Evolutionary conservation across 2,113 vertebrate species (phyloP).

Genomic region (Scartelaos histophorus): DNA sequence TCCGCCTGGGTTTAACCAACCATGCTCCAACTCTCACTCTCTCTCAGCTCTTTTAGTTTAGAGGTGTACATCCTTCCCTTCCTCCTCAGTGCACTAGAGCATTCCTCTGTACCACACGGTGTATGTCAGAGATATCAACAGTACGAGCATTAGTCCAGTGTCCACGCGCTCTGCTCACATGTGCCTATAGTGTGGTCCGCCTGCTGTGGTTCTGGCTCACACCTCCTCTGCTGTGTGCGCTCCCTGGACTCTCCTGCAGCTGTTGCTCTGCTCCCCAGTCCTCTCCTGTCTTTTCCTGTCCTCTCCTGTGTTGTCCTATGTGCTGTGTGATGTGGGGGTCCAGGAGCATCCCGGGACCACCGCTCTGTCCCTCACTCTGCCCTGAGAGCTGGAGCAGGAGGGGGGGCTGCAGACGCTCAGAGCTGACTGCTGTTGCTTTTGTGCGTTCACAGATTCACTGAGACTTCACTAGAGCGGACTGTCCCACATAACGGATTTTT

Average conservation of each 20-base stretch:
- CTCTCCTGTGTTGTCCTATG: neutral
- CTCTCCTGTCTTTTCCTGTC: too few species aligned
- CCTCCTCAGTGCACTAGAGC: slow-evolving; percentile 12
- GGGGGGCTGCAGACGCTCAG: slow-evolving; percentile 35
- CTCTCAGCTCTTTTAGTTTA: slow-evolving; percentile 54
- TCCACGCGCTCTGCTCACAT: slow-evolving; percentile 39
- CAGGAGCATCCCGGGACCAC: slow-evolving; percentile 51
- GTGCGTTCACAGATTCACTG: slow-evolving; percentile 27
- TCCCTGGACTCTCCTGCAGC: slow-evolving; percentile 48
- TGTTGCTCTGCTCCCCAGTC: neutral
- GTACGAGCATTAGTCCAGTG: slow-evolving; percentile 33
- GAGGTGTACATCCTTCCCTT: slow-evolving; percentile 57
- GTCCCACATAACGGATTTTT: slow-evolving; percentile 28
- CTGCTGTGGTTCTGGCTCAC: slow-evolving; percentile 25
- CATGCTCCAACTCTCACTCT: slow-evolving; percentile 41
- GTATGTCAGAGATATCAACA: slow-evolving; percentile 45
- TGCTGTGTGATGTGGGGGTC: neutral
- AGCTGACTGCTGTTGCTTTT: slow-evolving; percentile 36
- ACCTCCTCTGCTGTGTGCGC: slow-evolving; percentile 31
- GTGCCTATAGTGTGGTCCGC: slow-evolving; percentile 51
- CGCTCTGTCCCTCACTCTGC: slow-evolving; percentile 41
- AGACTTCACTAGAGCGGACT: slow-evolving; percentile 31
- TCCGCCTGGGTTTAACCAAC: slow-evolving; percentile 48
- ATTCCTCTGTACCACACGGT: slow-evolving; percentile 20
- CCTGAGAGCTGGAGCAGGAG: slow-evolving; percentile 39